Base-by-base conservation (phyloP, 2,888 invertebrate species). In the Leucophenga maculata region DNA sequence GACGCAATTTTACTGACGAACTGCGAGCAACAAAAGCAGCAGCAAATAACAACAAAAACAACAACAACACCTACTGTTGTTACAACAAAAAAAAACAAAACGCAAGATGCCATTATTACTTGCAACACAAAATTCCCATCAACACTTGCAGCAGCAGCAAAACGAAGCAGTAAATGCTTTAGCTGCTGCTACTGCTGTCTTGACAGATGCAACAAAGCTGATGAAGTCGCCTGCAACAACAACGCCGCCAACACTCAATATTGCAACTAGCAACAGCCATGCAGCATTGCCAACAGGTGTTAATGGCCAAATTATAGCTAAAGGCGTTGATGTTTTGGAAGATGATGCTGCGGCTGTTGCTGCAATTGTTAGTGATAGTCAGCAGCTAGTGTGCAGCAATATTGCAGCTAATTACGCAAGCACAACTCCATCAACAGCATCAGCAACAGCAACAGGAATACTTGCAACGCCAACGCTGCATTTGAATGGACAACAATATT, bases 241-340 rank as follows among this genome's bases (percentile, higher is more conserved):
- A n/a, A 54, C 67, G 60, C 48, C 67, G 60, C 48, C 59, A n/a
- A 39, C 62, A 71, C 55, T 50, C 71, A 67, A 46, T 67, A 69
- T 67, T 32, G n/a, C 50, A 16, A 14, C 39, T 39, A 20, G 50
- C 44, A 57, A 67, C 59, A 13, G 16, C 50, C 48, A 11, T 8
- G 22, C 22, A 22, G 57, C 68, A 52, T 67, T 75, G 65, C 70
- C 78, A 74, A 75, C 83, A 83, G 85, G 85, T 87, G 88, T 84
- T 87, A 88, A 87, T 87, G 85, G 81, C 82, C 86, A 86, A 83
- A 83, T 85, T 86, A 82, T 80, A 75, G 79, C 77, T 77, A 78
- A 80, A 85, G 79, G 86, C 83, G 78, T 82, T 80, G 78, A 78
- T 76, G 80, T 76, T 72, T 72, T 71, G 66, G 70, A 67, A 71